Conservation (phyloP, 2,888 invertebrate species). For the Drosophila percnosoma region DNA sequence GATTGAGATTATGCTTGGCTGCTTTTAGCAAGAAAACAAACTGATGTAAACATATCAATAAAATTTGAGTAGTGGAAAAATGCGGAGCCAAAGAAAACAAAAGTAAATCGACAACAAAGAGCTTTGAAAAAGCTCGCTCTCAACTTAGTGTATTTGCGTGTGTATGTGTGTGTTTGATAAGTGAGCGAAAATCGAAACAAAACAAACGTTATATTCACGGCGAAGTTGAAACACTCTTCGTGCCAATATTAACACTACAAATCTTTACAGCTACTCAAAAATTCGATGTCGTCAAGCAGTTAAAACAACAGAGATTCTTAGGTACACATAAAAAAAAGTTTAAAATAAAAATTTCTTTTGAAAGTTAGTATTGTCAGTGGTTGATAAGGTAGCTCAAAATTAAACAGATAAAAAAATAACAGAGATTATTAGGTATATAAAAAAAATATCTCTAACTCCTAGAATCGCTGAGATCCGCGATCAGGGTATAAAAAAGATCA, state of each 20-base stretch:
- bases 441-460: background rate
- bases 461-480: background rate
- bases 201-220: background rate
- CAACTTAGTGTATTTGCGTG: background rate
- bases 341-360: background rate
- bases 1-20: conserved; percentile 37
- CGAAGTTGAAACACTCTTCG: background rate
- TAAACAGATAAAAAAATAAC: background rate
- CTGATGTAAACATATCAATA: conserved; percentile 32
- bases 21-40: conserved; percentile 42
- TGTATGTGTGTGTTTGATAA: background rate
- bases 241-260: background rate
- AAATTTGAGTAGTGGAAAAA: background rate
- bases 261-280: too few species aligned
- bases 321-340: background rate
- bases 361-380: background rate
- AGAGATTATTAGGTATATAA: background rate
- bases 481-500: background rate
- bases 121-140: conserved; percentile 34
- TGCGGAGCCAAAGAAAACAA: conserved; percentile 1
- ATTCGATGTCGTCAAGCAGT: too few species aligned
- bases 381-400: background rate
- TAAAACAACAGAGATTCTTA: background rate
- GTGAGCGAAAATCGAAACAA: background rate
- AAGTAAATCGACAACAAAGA: conserved; percentile 26